A percentile compares a stretch with the other conserved stretches of the same genome.
These are phyloP conservation scores for Dolomedes plantarius DNA, from an alignment of 2,888 invertebrate species.

Conservation along the genomic window DNA sequence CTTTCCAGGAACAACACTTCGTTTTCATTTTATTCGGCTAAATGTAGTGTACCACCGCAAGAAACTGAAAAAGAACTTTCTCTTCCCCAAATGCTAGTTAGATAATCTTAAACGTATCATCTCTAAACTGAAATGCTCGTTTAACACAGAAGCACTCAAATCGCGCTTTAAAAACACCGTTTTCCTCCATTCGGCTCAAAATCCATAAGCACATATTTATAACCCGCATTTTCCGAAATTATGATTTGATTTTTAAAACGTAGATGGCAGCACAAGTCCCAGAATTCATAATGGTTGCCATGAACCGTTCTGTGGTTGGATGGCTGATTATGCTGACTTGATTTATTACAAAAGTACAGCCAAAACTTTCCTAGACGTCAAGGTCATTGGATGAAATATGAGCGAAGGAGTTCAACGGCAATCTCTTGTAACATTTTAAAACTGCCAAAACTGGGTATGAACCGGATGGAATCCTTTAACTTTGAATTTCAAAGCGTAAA, in stretches of 20 bases:
- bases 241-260: not conserved
- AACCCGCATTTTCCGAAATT: too few relatives aligned
- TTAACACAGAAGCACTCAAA: too few relatives aligned
- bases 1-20: too few relatives aligned
- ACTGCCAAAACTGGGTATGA: not conserved
- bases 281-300: constrained; percentile 20
- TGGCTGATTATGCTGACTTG: constrained; percentile 62
- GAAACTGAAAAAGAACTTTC: too few relatives aligned
- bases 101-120: too few relatives aligned
- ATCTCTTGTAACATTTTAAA: constrained; percentile 8
- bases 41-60: too few relatives aligned
- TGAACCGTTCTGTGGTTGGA: constrained; percentile 33
- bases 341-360: constrained; percentile 52
- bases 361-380: constrained; percentile 50
- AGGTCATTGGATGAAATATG: constrained; percentile 43
- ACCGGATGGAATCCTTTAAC: not conserved
- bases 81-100: too few relatives aligned
- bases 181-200: too few relatives aligned
- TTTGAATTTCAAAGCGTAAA: not conserved
- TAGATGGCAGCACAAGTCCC: constrained; percentile 66
- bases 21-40: too few relatives aligned
- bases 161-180: too few relatives aligned
- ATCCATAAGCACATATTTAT: too few relatives aligned
- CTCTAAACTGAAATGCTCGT: too few relatives aligned
- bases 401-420: not conserved